Base-by-base conservation (phyloP, 2,888 invertebrate species). In the Iselma pallidipennis region DNA sequence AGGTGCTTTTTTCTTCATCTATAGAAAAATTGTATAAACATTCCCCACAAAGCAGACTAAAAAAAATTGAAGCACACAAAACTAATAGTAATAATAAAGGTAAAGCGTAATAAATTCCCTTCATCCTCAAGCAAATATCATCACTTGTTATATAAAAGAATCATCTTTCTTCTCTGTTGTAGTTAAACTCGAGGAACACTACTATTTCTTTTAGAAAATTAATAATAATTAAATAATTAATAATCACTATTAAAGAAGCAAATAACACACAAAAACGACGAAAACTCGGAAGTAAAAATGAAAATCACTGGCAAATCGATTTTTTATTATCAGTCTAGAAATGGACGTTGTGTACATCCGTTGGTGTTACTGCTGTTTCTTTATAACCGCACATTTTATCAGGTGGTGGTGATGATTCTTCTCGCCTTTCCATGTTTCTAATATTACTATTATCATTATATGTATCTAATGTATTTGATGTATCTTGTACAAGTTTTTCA, bases 341-440 rank as follows among this genome's bases (percentile, higher is more conserved):
- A 82, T 91, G 89, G 70, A 94, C 89, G 82, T 94, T 92, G 74
- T 92, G 87, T 73, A 94, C 90, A 81, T 95, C 94, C 73, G 93
- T 94, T 73, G 94, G 92, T 57, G 93, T 92, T 71, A 89, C 88
- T 71, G 93, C 90, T 81, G 89, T 89, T 81, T 37, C 37, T 37
- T 87, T 88, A 82, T 89, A 89, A 69, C 88, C 87, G 80, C 81
- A 74, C 52, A 84, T 78, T 74, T 85, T 85, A 66, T 82, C 82
- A 66, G 80, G 80, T 66, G 81, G 80, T 16, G 71, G 75, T 48
- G 78, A 78, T 66, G 75, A 73, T 66, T 78, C 76, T 50, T 74
- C 76, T 37, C 75, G 74, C 68, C 78, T 71, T 7, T 71, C 68
- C 28, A 69, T 63, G 16, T 37, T 37, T 14, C 37, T 37, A 16